Base-by-base conservation (phyloP, 2,888 invertebrate genomes). In the Pemphredon lugubris region DNA sequence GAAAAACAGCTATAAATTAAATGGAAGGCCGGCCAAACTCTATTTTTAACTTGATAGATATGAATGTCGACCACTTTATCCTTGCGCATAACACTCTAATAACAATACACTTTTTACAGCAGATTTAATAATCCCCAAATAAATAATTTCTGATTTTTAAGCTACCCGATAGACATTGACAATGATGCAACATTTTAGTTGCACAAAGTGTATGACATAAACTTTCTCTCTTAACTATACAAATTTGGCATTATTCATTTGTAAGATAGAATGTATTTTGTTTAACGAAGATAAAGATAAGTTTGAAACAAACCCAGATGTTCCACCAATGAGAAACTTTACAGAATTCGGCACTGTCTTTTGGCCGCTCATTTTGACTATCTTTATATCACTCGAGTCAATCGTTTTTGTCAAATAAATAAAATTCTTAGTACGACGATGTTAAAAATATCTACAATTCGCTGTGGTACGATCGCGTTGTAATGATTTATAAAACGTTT, bases 291-390 rank as follows among this genome's bases (percentile, higher is more conserved):
- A 42, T 20, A 44, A 23, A 48, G 34, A 57, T 2, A 47, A 34
- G 30, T 14, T 13, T 39, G 1, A 44, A 58, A 88, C 84, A 65
- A 79, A 89, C 89, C 89, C 89, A 54, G 89, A 85, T 2, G 84
- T 76, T 14, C 89, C 89, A 16, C 88, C 88, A 64, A 89, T 88
- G 21, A 87, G 58, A 57, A 89, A 89, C 72, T 88, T 89, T 54
- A 88, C 73, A 14, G 78, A 61, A 68, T 88, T 88, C 20, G 89
- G 89, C 42, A 89, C 86, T 2, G 77, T 77, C 60, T 88, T 88
- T 72, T 86, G 77, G 39, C 75, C 82, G 34, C 85, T 79, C 87
- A 88, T 88, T 71, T 76, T 79, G 23, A 67, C 23, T 60, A 42
- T 42, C 13, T 13, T 39, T 6, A 45, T 21, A 64, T 42, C 65